phyloP scores from a whole-genome alignment of 2,113 vertebrate genomes.

The Hassar affinis region DNA sequence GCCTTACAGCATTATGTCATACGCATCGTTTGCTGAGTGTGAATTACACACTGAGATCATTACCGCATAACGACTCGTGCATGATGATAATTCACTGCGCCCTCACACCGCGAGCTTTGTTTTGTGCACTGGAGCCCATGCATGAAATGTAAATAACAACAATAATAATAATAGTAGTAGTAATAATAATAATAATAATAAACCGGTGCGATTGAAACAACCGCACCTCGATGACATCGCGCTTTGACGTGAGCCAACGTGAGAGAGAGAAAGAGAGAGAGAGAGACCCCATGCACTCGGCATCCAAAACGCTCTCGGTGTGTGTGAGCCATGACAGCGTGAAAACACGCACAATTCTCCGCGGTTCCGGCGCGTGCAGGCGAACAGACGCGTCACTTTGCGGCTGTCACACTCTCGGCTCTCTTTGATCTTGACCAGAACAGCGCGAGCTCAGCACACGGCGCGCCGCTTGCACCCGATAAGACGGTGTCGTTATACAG shows the following conservation, averaged over 20 bases:
- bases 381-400: not conserved
- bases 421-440: not conserved
- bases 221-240: conserved; percentile 73
- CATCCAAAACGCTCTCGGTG: conserved; percentile 21
- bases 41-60: conserved; percentile 43
- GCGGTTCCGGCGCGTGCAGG: not conserved
- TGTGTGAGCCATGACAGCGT: conserved; percentile 5
- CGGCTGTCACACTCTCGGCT: conserved; percentile 60
- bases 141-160: not conserved
- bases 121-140: not conserved
- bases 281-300: conserved; percentile 37
- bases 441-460: not conserved
- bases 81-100: conserved; percentile 27
- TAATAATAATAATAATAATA: not conserved
- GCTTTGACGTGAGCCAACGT: conserved; percentile 62
- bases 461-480: too few relatives aligned
- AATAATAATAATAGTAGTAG: not conserved
- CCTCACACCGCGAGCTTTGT: not conserved
- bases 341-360: conserved; percentile 21
- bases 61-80: conserved; percentile 29
- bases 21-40: conserved; percentile 39
- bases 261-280: conserved; percentile 28
- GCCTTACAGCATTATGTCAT: conserved; percentile 52
- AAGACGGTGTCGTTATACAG: not conserved
- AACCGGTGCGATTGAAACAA: conserved; percentile 52